These are phyloP conservation scores for Remorina albescens DNA, from an alignment of 2,797 vertebrate genomes.

Conservation along the genomic window DNA sequence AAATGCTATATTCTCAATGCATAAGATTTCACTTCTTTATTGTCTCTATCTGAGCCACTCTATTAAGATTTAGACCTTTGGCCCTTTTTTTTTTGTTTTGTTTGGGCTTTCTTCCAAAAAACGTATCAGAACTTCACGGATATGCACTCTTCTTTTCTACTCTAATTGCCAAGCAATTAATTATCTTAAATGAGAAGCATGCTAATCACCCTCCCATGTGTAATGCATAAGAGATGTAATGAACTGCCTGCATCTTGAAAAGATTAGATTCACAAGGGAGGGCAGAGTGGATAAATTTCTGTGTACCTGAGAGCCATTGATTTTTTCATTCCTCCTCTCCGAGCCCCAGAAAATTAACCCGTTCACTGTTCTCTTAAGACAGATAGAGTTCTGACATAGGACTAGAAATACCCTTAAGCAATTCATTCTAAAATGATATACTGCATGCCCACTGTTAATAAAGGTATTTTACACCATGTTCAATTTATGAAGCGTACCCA, in stretches of 20 bases:
- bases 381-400: conserved; percentile 10
- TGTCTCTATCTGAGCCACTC: conserved; percentile 4
- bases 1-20: background rate
- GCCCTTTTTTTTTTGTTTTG: conserved; percentile 14
- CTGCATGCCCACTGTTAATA: background rate
- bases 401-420: background rate
- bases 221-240: conserved; percentile 46
- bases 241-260: conserved; percentile 57
- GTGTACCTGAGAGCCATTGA: conserved; percentile 54
- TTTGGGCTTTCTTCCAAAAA: conserved; percentile 17
- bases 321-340: conserved; percentile 48
- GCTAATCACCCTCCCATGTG: conserved; percentile 46
- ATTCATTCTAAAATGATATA: background rate
- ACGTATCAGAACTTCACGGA: conserved; percentile 18
- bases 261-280: conserved; percentile 53
- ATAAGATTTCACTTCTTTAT: background rate
- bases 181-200: conserved; percentile 57
- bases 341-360: conserved; percentile 42
- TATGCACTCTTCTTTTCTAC: conserved; percentile 37
- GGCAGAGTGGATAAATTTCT: conserved; percentile 45
- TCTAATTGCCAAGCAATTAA: conserved; percentile 58
- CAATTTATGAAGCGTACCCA: background rate
- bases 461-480: background rate
- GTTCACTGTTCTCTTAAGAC: conserved; percentile 22
- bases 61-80: conserved; percentile 24